Evolutionary conservation across 2,888 invertebrate species (phyloP).

Genomic region (Andrena fulva): DNA sequence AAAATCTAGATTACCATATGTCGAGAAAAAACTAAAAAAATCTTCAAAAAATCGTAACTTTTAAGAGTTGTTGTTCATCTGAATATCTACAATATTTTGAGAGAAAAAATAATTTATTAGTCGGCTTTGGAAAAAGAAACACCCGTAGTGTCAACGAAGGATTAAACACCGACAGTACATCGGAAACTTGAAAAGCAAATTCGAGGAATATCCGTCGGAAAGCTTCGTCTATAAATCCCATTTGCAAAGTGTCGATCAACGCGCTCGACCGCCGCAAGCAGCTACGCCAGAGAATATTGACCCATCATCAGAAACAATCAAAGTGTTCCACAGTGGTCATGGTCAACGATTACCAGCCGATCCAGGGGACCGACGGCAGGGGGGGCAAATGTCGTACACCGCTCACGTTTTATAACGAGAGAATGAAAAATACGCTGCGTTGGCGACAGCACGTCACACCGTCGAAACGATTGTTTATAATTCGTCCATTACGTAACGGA

Average conservation of each 20-base stretch:
- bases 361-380: background rate
- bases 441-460: constrained; percentile 7
- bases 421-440: constrained; percentile 20
- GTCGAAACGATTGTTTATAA: constrained; percentile 64
- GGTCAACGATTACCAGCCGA: constrained; percentile 27
- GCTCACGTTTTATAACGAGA: background rate
- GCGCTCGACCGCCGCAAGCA: background rate
- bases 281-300: constrained; percentile 13
- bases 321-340: constrained; percentile 40
- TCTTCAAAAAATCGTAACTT: too few species aligned
- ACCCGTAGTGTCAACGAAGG: too few species aligned
- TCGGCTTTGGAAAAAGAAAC: too few species aligned
- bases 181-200: too few species aligned
- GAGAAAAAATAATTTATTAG: too few species aligned
- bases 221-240: background rate
- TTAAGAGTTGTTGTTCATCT: too few species aligned
- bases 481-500: constrained; percentile 64
- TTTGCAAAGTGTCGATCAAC: background rate
- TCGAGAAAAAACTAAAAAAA: too few species aligned
- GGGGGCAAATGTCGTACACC: background rate
- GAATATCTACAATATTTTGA: too few species aligned
- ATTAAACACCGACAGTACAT: too few species aligned
- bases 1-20: too few species aligned
- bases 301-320: background rate
- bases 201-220: background rate